Evolutionary conservation across 2,888 invertebrate species (phyloP).

Genomic region (Standfussiana lucernea): DNA sequence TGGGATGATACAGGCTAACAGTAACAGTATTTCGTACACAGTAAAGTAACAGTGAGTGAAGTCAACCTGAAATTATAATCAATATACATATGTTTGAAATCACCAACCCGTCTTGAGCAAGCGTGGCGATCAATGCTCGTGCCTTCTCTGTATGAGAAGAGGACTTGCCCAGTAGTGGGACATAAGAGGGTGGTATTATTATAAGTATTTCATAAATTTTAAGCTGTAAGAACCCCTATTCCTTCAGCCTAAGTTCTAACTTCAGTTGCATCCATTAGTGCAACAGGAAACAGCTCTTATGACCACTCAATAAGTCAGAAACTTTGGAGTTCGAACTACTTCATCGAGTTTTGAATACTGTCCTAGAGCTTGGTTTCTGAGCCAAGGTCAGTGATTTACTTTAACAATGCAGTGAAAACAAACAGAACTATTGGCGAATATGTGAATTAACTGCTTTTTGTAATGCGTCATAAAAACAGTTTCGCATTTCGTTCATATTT

Average conservation of each 20-base stretch:
- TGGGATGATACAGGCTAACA: too few species aligned
- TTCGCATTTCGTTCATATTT: too few species aligned
- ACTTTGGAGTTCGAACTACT: constrained; percentile 34
- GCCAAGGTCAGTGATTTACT: constrained; percentile 16
- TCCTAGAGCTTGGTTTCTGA: not conserved
- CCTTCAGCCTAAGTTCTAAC: not conserved
- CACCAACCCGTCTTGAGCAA: too few species aligned
- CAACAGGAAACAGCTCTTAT: constrained; percentile 47
- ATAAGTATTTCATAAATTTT: too few species aligned
- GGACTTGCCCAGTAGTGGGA: too few species aligned
- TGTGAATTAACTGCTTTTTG: not conserved
- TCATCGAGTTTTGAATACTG: constrained; percentile 29
- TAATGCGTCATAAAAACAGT: not conserved
- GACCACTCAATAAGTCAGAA: constrained; percentile 29
- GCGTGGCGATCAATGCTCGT: too few species aligned
- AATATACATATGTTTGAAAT: too few species aligned
- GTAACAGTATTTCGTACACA: too few species aligned
- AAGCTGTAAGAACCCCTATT: not conserved
- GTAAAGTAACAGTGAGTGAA: too few species aligned
- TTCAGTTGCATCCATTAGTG: constrained; percentile 31
- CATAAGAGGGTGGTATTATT: too few species aligned
- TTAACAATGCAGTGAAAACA: not conserved
- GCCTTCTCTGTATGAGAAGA: too few species aligned
- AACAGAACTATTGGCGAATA: not conserved
- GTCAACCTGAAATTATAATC: too few species aligned